Evolutionary conservation across 2,113 vertebrate genomes (phyloP).

Genomic region (Tapirus terrestris): DNA sequence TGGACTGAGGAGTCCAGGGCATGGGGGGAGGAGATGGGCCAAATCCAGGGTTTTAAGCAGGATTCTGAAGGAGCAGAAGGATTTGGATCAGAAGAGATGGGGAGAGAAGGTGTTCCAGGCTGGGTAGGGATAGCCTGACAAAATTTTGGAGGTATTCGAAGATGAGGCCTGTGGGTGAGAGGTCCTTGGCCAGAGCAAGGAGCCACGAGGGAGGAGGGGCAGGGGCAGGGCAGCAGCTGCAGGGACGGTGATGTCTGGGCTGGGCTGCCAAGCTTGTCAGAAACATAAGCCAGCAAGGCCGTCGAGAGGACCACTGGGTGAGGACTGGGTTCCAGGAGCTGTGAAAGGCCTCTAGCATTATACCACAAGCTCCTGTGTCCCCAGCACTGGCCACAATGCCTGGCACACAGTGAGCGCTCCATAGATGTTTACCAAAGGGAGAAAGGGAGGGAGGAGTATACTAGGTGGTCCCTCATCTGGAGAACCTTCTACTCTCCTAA

Average conservation of each 20-base stretch:
- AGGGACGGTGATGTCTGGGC: not conserved
- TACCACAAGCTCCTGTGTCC: not conserved
- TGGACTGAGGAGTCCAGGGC: not conserved
- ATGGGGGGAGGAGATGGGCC: not conserved
- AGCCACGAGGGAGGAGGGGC: not conserved
- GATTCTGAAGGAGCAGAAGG: not conserved
- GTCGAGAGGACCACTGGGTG: rapidly evolving
- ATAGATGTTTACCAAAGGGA: not conserved
- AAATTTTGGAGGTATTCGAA: not conserved
- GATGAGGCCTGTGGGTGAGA: not conserved
- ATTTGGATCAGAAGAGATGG: not conserved
- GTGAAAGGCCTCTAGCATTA: not conserved
- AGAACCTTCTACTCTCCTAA: not conserved
- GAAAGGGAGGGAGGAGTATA: rapidly evolving
- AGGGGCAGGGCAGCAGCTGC: not conserved
- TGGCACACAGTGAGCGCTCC: not conserved
- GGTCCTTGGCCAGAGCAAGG: no score
- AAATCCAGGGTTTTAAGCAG: not conserved
- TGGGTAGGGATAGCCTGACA: not conserved
- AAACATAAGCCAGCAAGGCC: not conserved
- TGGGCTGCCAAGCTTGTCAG: rapidly evolving
- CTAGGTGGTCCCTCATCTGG: not conserved
- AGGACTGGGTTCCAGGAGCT: not conserved
- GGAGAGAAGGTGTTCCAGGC: not conserved
- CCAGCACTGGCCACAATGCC: no score